A percentile compares a stretch with the other conserved stretches of the same genome.
Conservation (phyloP, 1,140 invertebrate species). For the Temnothorax curvispinosus region DNA sequence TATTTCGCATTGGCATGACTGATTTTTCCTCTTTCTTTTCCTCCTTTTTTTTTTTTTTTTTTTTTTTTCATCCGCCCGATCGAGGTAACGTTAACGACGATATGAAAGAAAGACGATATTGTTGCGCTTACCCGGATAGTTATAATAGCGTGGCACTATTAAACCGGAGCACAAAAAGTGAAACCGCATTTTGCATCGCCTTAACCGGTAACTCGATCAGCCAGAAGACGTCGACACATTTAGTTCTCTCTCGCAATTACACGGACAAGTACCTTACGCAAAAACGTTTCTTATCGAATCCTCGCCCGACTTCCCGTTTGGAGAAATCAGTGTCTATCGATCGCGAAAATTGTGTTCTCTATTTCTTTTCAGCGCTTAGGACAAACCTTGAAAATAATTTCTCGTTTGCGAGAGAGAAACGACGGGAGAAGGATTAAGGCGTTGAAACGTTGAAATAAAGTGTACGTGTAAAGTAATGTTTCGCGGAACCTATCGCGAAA, state of each 20-base stretch:
- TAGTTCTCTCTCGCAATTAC: background rate
- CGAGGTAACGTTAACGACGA: constrained; percentile 6
- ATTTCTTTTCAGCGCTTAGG: background rate
- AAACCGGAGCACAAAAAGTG: constrained; percentile 17
- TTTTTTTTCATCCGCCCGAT: background rate
- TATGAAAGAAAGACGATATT: constrained; percentile 15
- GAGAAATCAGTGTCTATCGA: background rate
- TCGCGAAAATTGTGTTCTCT: background rate
- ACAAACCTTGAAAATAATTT: constrained; percentile 20
- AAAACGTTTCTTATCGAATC: constrained; percentile 55
- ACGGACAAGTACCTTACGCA: constrained; percentile 8
- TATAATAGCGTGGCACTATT: constrained; percentile 25
- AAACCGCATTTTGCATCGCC: constrained; percentile 42
- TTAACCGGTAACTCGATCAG: constrained; percentile 46
- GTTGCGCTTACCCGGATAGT: constrained; percentile 19
- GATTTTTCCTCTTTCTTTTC: background rate
- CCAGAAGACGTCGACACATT: constrained; percentile 13
- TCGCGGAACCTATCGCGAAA: constrained; percentile 29
- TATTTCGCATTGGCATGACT: background rate
- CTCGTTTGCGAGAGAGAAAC: background rate
- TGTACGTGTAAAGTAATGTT: constrained; percentile 12
- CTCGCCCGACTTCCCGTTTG: constrained; percentile 5
- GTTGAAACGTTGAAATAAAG: background rate
- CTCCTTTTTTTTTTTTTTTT: no score
- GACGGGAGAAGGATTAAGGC: no score